These are phyloP conservation scores for Thecophora atra DNA, from an alignment of 2,888 invertebrate genomes.

Conservation along the genomic window DNA sequence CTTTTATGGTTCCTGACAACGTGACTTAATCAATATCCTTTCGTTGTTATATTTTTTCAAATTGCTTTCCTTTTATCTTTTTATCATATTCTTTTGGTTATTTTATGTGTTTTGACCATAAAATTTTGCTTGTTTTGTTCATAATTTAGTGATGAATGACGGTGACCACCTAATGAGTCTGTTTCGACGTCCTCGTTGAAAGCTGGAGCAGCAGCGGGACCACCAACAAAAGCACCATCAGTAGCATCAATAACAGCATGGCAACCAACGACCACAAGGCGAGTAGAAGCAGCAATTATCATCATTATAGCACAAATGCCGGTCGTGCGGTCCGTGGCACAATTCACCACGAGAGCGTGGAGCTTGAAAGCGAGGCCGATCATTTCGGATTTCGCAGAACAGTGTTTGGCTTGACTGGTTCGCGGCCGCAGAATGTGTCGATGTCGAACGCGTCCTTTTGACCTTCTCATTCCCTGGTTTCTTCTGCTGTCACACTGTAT, in stretches of 20 bases:
- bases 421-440: constrained; percentile 59
- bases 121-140: constrained; percentile 59
- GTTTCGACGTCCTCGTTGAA: constrained; percentile 53
- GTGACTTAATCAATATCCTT: constrained; percentile 32
- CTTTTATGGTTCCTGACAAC: constrained; percentile 23
- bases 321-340: not conserved
- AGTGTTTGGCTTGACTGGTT: constrained; percentile 58
- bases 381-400: constrained; percentile 16
- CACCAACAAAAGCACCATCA: constrained; percentile 11
- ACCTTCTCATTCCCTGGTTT: constrained; percentile 46
- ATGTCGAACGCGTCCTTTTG: constrained; percentile 61
- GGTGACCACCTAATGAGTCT: constrained; percentile 63
- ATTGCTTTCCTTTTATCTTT: constrained; percentile 9
- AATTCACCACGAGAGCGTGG: not conserved
- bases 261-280: not conserved
- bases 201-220: not conserved
- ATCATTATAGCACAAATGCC: not conserved
- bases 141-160: constrained; percentile 61
- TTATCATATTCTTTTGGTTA: constrained; percentile 4
- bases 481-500: too few relatives aligned
- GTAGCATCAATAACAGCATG: not conserved
- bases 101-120: constrained; percentile 45
- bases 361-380: not conserved
- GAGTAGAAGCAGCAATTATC: not conserved
- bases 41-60: not conserved